A percentile compares a stretch with the other conserved stretches of the same genome.
Conservation (phyloP, 2,888 invertebrate genomes). For the Polymixis lichenea region DNA sequence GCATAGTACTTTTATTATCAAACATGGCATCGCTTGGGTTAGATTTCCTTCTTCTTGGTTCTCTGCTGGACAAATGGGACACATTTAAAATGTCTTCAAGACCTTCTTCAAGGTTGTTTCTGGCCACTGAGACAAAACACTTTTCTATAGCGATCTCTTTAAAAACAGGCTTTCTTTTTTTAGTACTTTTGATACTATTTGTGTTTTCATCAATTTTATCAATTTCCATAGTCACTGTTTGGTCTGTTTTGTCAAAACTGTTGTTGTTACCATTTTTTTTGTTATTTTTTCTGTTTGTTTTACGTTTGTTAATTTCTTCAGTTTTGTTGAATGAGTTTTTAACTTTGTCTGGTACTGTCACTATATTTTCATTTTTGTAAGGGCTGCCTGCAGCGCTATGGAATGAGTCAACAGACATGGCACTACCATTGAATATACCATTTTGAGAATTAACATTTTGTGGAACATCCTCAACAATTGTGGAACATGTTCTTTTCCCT, state of each 20-base stretch:
- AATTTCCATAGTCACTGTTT: conserved; percentile 29
- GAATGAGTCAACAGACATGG: conserved; percentile 80
- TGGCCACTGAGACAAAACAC: conserved; percentile 43
- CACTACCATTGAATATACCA: conserved; percentile 68
- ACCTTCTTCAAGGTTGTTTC: conserved; percentile 37
- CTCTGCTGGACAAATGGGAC: conserved; percentile 26
- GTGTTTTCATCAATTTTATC: conserved; percentile 39
- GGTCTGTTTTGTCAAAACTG: conserved; percentile 14
- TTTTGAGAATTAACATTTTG: conserved; percentile 44
- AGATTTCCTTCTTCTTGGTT: conserved; percentile 27
- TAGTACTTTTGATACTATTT: conserved; percentile 28
- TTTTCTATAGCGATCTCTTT: conserved; percentile 25
- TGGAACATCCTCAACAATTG: conserved; percentile 63
- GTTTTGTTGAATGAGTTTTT: conserved; percentile 17
- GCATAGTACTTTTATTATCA: conserved; percentile 28
- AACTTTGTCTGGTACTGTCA: conserved; percentile 2
- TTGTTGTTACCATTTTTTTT: conserved; percentile 1
- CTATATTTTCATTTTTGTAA: conserved; percentile 24
- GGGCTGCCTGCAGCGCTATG: conserved; percentile 86
- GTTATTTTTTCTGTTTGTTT: conserved; percentile 15
- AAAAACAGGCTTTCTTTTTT: conserved; percentile 24
- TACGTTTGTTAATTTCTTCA: conserved; percentile 18
- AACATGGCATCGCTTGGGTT: conserved; percentile 18
- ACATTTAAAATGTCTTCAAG: conserved; percentile 22
- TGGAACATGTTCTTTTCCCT: conserved; percentile 65